A percentile compares a stretch with the other conserved stretches of the same genome.
These are phyloP conservation scores for Portevinia maculata DNA, from an alignment of 2,888 invertebrate genomes.

Conservation along the genomic window DNA sequence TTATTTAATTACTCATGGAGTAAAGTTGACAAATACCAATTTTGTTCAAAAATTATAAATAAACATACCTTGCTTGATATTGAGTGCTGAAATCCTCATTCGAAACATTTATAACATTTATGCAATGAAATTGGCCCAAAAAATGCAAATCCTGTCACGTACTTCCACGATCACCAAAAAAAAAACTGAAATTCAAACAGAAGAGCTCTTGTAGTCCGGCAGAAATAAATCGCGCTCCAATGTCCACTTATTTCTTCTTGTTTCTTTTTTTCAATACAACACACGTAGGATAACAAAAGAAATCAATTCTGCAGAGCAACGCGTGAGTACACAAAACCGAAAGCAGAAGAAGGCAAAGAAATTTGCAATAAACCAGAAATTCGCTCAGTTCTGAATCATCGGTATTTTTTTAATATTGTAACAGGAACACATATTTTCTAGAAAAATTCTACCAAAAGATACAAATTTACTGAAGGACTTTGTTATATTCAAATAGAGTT, in stretches of 20 bases:
- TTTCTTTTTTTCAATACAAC: background rate
- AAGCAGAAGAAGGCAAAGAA: conserved; percentile 24
- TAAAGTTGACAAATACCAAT: conserved; percentile 16
- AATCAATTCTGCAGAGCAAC: conserved; percentile 60
- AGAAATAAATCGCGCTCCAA: conserved; percentile 45
- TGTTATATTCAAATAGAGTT: conserved; percentile 17
- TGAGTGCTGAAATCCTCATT: conserved; percentile 80
- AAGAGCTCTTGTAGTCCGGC: conserved; percentile 10
- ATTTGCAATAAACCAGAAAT: conserved; percentile 52
- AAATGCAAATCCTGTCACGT: conserved; percentile 60
- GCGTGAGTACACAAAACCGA: conserved; percentile 22
- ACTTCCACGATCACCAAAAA: background rate
- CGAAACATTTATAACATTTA: conserved; percentile 79
- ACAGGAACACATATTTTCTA: conserved; percentile 28
- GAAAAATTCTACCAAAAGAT: conserved; percentile 21
- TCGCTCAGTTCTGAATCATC: conserved; percentile 73
- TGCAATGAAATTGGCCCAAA: background rate
- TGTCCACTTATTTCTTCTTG: conserved; percentile 55
- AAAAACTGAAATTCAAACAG: conserved; percentile 12
- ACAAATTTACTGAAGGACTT: conserved; percentile 26
- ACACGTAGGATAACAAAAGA: conserved; percentile 68
- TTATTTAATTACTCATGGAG: conserved; percentile 53
- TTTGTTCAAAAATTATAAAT: conserved; percentile 1
- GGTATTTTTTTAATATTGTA: conserved; percentile 26
- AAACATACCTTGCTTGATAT: conserved; percentile 82